Evolutionary conservation across 1,140 invertebrate genomes (phyloP).

Genomic region (Liolophura sinensis): DNA sequence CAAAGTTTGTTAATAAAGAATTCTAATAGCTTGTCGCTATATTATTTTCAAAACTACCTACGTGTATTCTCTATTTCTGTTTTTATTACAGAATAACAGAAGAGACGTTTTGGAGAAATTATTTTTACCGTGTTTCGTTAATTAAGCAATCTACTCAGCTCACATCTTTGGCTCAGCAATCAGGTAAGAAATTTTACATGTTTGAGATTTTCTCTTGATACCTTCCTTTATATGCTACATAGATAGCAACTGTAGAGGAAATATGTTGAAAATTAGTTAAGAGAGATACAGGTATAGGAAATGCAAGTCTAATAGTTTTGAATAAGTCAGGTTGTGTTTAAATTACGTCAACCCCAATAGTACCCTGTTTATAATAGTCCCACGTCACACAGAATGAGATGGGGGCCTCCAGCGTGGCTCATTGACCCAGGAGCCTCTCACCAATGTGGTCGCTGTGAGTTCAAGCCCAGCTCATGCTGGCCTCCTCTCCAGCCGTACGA

Average conservation of each 20-base stretch:
- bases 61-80: constrained; percentile 12
- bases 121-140: constrained; percentile 97
- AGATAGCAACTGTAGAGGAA: not conserved
- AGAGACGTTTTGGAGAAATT: constrained; percentile 99
- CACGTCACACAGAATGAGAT: too few species aligned
- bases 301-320: not conserved
- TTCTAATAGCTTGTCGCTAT: not conserved
- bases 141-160: constrained; percentile 95
- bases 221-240: not conserved
- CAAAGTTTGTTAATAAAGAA: not conserved
- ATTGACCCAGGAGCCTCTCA: too few species aligned
- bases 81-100: constrained; percentile 82
- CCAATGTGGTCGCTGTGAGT: too few species aligned
- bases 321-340: not conserved
- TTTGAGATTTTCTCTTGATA: not conserved
- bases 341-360: not conserved
- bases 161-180: constrained; percentile 63
- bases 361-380: not conserved
- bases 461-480: too few species aligned
- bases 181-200: constrained; percentile 29
- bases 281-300: not conserved
- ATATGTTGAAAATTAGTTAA: not conserved
- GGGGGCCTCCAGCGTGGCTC: too few species aligned
- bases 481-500: too few species aligned
- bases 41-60: too few species aligned